Percentiles rank a stretch among this genome's conserved stretches.
phyloP scores from a whole-genome alignment of 2,113 vertebrate genomes.

The Entelurus aequoreus region DNA sequence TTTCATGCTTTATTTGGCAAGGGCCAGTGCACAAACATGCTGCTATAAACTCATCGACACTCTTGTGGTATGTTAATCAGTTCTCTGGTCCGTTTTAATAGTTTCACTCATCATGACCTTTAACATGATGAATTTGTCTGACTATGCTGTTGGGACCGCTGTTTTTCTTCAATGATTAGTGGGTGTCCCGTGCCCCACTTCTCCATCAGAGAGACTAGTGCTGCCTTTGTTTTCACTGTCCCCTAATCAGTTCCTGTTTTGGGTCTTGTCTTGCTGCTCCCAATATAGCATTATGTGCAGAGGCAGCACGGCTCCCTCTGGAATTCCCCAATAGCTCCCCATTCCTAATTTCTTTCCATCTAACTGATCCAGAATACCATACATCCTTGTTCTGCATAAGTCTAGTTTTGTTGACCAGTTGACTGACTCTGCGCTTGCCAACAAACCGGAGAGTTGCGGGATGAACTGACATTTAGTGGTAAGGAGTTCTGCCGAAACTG shows the following conservation, averaged over 20 bases:
- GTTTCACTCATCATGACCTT: slow-evolving; percentile 7
- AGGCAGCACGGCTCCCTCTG: slow-evolving; percentile 54
- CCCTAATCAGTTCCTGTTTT: slow-evolving; percentile 67
- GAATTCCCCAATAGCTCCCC: slow-evolving; percentile 46
- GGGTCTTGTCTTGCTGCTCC: slow-evolving; percentile 46
- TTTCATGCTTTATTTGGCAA: slow-evolving; percentile 54
- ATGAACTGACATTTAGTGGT: slow-evolving; percentile 8
- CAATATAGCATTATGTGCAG: slow-evolving; percentile 47
- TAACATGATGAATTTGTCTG: slow-evolving; percentile 4
- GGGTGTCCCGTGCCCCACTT: slow-evolving; percentile 25
- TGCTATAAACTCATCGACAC: slow-evolving; percentile 23
- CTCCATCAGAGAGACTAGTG: slow-evolving; percentile 16
- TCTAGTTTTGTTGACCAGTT: slow-evolving; percentile 19
- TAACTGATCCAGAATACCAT: slow-evolving; percentile 45
- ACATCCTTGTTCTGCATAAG: slow-evolving; percentile 34
- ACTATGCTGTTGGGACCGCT: slow-evolving; percentile 2
- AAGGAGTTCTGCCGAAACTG: slow-evolving; percentile 11
- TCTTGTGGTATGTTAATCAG: slow-evolving; percentile 33
- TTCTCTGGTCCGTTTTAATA: slow-evolving; percentile 10
- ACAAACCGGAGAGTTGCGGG: slow-evolving; percentile 9
- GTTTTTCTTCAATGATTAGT: slow-evolving; percentile 1
- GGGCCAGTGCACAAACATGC: slow-evolving; percentile 34
- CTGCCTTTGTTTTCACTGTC: slow-evolving; percentile 56
- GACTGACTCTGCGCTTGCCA: slow-evolving; percentile 5
- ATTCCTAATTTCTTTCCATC: slow-evolving; percentile 38